phyloP scores from a whole-genome alignment of 2,888 invertebrate genomes.

The Macaria notata region DNA sequence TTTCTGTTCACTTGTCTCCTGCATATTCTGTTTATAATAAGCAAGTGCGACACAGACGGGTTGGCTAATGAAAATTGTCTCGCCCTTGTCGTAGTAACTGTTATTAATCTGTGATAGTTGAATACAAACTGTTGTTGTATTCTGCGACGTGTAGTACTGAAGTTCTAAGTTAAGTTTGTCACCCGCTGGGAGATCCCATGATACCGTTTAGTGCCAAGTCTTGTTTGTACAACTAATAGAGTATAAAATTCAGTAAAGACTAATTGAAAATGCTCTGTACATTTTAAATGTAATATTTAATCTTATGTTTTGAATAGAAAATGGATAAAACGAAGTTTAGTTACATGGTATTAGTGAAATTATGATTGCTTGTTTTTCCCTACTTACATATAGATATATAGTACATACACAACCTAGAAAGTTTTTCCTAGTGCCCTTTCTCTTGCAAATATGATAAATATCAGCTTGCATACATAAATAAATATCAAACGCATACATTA shows the following conservation, averaged over 20 bases:
- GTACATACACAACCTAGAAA: too few relatives aligned
- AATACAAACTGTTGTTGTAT: conserved; percentile 2
- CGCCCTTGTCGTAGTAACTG: conserved; percentile 9
- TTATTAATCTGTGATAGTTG: conserved; percentile 2
- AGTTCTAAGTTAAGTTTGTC: conserved; percentile 3
- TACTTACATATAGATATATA: too few relatives aligned
- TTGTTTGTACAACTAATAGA: neutral
- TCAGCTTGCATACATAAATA: too few relatives aligned
- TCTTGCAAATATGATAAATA: too few relatives aligned
- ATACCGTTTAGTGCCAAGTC: conserved; percentile 1
- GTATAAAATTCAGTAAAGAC: neutral
- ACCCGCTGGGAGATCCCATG: conserved; percentile 9
- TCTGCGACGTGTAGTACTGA: conserved; percentile 6
- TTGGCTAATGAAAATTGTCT: conserved; percentile 21
- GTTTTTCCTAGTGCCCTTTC: too few relatives aligned
- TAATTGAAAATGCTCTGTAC: neutral
- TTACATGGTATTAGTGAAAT: too few relatives aligned
- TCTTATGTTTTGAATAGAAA: too few relatives aligned
- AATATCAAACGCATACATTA: too few relatives aligned
- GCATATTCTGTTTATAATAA: conserved; percentile 17
- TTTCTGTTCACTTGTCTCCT: conserved; percentile 1
- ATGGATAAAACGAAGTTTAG: too few relatives aligned
- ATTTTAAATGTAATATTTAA: too few relatives aligned
- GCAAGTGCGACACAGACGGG: conserved; percentile 13
- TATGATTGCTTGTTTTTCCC: too few relatives aligned